These are phyloP conservation scores for Apis dorsata DNA, from an alignment of 1,140 invertebrate genomes.

Conservation along the genomic window DNA sequence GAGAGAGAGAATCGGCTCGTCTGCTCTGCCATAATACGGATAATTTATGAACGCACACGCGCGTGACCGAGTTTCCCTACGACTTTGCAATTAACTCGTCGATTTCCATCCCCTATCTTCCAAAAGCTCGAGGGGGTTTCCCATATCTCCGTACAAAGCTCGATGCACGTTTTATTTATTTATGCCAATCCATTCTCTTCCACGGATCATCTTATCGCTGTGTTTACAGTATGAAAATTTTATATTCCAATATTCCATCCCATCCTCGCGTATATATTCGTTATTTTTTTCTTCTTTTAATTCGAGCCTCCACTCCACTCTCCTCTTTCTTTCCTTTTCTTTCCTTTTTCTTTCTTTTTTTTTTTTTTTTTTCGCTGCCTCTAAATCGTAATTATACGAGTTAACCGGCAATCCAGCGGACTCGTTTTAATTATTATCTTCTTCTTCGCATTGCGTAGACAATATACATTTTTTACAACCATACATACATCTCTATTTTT, in stretches of 20 bases:
- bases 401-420: background rate
- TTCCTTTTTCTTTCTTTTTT: too few relatives aligned
- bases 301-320: too few relatives aligned
- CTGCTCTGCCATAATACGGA: slow-evolving; percentile 49
- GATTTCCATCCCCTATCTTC: slow-evolving; percentile 1
- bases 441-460: too few relatives aligned
- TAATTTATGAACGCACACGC: slow-evolving; percentile 54
- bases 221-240: slow-evolving; percentile 75
- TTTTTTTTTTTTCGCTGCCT: too few relatives aligned
- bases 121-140: background rate
- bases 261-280: background rate
- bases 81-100: slow-evolving; percentile 39
- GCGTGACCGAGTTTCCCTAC: slow-evolving; percentile 19
- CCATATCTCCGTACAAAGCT: background rate
- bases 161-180: slow-evolving; percentile 76
- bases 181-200: slow-evolving; percentile 72
- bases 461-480: too few relatives aligned
- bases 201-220: slow-evolving; percentile 39
- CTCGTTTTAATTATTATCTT: slow-evolving; percentile 53
- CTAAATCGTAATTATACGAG: background rate
- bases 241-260: slow-evolving; percentile 60
- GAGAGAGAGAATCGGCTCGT: slow-evolving; percentile 2
- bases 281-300: too few relatives aligned
- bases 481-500: slow-evolving; percentile 34
- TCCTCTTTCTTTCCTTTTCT: background rate